Base-by-base conservation (phyloP, 2,113 vertebrate genomes). In the Podilymbus podiceps region DNA sequence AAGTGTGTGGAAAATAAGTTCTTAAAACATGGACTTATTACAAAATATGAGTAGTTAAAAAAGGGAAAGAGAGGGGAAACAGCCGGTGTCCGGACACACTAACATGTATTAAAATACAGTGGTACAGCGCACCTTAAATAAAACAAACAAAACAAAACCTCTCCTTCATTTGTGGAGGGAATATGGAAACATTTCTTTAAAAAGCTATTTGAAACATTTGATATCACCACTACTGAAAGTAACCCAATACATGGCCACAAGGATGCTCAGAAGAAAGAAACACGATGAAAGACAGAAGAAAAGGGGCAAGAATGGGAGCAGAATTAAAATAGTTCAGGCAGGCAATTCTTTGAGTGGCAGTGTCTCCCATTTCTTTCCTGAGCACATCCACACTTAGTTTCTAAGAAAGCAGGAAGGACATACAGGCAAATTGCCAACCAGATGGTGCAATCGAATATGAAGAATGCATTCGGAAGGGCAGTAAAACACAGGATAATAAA, bases 331-430 rank as follows among this genome's bases (percentile, higher is more conserved):
- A 27, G 44, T 71, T 52, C 49, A 14, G 56, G 23, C 19, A 46
- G 59, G 23, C 15, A 40, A 44, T n/a, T 58, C 42, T 44, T n/a
- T 27, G 46, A 75, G 53, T 22, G 42, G 30, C 67, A 64, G 9
- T 33, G 53, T 78, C 89, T 88, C 66, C 75, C 13, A 31, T 94
- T 73, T 60, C 78, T 95, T 96, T 89, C 75, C 67, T 78, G 59
- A 93, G 67, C 78, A 69, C 40, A 82, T 90, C 72, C 67, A 67
- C 73, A 14, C 19, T 62, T 46, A 19, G 53, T 85, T 95, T 95
- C 89, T 0, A 16, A 95, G 95, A 85, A 96, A 95, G 93, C 90
- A 83, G 93, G 91, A 76, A 94, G 82, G 84, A 89, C 49, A 40
- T 15, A 11, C 46, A 78, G 93, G 94, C 96, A 95, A 92, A 88